Conservation (phyloP, 2,888 invertebrate species). For the Mimas tiliae region DNA sequence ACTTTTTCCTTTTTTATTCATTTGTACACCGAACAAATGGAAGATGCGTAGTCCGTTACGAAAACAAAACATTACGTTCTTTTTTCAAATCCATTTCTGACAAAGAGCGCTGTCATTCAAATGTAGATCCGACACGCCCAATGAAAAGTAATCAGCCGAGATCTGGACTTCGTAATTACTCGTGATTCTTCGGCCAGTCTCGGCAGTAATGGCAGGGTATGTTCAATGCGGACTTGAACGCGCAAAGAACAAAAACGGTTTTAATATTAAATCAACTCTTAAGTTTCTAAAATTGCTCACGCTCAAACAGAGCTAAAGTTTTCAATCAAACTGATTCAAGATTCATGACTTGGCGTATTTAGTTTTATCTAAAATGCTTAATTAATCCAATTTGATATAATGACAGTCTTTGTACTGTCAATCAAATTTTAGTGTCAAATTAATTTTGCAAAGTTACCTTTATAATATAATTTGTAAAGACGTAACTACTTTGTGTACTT, state of each 20-base stretch:
- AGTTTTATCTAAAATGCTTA: slow-evolving; percentile 24
- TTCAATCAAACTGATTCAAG: slow-evolving; percentile 25
- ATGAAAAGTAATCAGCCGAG: slow-evolving; percentile 49
- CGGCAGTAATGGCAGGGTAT: slow-evolving; percentile 70
- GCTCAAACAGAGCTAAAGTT: slow-evolving; percentile 11
- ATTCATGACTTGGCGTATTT: slow-evolving; percentile 24
- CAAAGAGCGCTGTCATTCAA: slow-evolving; percentile 63
- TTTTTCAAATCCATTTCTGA: slow-evolving; percentile 51
- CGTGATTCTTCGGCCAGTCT: slow-evolving; percentile 59
- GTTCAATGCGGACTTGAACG: slow-evolving; percentile 47
- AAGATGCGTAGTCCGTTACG: slow-evolving; percentile 47
- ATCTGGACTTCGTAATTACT: slow-evolving; percentile 55
- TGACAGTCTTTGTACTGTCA: slow-evolving; percentile 10
- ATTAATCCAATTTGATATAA: slow-evolving; percentile 20
- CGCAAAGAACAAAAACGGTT: slow-evolving; percentile 26
- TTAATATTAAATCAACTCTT: slow-evolving; percentile 14
- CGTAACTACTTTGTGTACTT: too few species aligned
- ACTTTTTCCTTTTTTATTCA: background rate
- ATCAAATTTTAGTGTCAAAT: slow-evolving; percentile 11
- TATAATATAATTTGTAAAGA: background rate
- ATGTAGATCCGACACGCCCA: slow-evolving; percentile 64
- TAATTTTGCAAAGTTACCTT: background rate
- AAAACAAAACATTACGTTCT: slow-evolving; percentile 52
- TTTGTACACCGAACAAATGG: slow-evolving; percentile 23
- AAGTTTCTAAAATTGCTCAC: slow-evolving; percentile 17